phyloP scores from a whole-genome alignment of 2,888 invertebrate species.

The Euplexia lucipara region DNA sequence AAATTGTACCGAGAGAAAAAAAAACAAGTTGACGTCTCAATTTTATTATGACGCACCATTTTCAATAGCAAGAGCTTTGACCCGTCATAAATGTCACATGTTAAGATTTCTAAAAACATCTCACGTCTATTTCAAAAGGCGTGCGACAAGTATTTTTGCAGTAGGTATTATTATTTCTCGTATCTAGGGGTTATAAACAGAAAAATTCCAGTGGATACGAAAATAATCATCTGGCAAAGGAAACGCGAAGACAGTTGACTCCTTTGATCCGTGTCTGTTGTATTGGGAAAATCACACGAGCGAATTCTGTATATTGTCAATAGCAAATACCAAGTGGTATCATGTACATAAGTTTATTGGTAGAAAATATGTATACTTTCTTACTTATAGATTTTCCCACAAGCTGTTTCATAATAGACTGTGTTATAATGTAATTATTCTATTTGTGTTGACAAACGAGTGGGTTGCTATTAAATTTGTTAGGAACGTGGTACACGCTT shows the following conservation, averaged over 20 bases:
- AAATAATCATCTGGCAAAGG: slow-evolving; percentile 45
- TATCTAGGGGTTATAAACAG: slow-evolving; percentile 14
- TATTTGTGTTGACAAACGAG: slow-evolving; percentile 26
- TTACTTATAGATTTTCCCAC: background rate
- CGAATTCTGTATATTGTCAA: slow-evolving; percentile 31
- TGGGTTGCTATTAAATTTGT: slow-evolving; percentile 14
- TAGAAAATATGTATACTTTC: background rate
- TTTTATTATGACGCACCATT: slow-evolving; percentile 19
- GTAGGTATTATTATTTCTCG: slow-evolving; percentile 6
- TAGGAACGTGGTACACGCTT: slow-evolving; percentile 1
- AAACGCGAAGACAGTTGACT: slow-evolving; percentile 25
- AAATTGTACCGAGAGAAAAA: slow-evolving; percentile 1
- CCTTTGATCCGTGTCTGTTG: slow-evolving; percentile 52
- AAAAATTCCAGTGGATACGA: slow-evolving; percentile 20
- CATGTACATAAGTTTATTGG: background rate
- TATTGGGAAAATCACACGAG: slow-evolving; percentile 39
- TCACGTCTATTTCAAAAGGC: slow-evolving; percentile 16
- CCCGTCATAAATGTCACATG: slow-evolving; percentile 26
- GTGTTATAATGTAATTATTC: slow-evolving; percentile 10
- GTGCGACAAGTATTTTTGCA: slow-evolving; percentile 19
- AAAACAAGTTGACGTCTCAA: slow-evolving; percentile 16
- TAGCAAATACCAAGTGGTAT: slow-evolving; percentile 12
- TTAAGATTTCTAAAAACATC: slow-evolving; percentile 32
- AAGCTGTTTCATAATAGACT: background rate
- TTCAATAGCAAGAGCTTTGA: slow-evolving; percentile 25